phyloP scores from a whole-genome alignment of 1,140 invertebrate genomes.

The Aphidius gifuensis region DNA sequence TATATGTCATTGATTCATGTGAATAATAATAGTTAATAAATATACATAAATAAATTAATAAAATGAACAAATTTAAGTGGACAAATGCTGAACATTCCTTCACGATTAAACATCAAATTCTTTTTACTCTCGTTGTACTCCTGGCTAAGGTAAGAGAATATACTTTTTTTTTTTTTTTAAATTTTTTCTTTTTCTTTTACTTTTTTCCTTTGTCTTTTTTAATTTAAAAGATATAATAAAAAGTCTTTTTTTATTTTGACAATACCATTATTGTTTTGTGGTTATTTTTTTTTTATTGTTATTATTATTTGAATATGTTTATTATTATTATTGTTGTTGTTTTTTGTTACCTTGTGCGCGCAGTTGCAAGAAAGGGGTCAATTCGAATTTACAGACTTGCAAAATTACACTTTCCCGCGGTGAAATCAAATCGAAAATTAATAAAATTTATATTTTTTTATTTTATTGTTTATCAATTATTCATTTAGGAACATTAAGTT shows the following conservation, averaged over 20 bases:
- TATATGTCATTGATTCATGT: no score
- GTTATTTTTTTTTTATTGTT: no score
- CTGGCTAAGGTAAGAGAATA: constrained; percentile 1
- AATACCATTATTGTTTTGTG: no score
- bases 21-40: no score
- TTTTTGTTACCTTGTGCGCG: not conserved
- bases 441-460: constrained; percentile 6
- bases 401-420: constrained; percentile 13
- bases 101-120: not conserved
- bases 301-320: no score
- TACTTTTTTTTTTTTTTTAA: not conserved
- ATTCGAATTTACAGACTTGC: constrained; percentile 5
- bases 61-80: no score
- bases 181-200: no score
- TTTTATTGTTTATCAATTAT: not conserved
- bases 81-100: no score
- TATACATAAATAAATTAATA: no score
- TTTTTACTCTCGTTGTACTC: constrained; percentile 1
- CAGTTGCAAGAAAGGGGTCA: constrained; percentile 5
- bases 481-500: not conserved
- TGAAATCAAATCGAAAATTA: constrained; percentile 9
- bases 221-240: no score
- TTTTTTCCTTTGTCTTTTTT: no score
- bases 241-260: not conserved
- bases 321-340: no score